Percentiles rank a stretch among this genome's conserved stretches.
Conservation (phyloP, 2,797 vertebrate species). For the Microchirus variegatus region DNA sequence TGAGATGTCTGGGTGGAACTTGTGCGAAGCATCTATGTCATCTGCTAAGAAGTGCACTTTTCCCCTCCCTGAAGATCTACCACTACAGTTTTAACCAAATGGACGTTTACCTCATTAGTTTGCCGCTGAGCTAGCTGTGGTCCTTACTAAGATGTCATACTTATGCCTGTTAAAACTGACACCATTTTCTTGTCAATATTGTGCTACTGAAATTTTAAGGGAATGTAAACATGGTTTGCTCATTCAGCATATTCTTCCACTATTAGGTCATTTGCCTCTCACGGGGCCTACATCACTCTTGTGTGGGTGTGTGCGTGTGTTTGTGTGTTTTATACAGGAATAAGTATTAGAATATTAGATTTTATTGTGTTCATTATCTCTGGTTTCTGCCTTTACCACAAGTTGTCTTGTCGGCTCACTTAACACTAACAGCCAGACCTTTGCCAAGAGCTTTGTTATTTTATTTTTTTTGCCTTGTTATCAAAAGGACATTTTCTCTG, state of each 20-base stretch:
- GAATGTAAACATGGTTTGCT: slow-evolving; percentile 68
- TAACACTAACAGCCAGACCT: slow-evolving; percentile 25
- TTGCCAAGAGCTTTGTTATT: slow-evolving; percentile 37
- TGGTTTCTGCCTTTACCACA: slow-evolving; percentile 43
- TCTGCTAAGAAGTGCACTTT: slow-evolving; percentile 88
- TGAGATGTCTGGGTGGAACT: slow-evolving; percentile 87
- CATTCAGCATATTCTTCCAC: slow-evolving; percentile 69
- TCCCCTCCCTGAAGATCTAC: slow-evolving; percentile 82
- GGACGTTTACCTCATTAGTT: slow-evolving; percentile 81
- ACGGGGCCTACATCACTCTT: slow-evolving; percentile 31
- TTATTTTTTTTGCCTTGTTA: slow-evolving; percentile 47
- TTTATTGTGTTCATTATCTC: slow-evolving; percentile 55
- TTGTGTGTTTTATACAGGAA: slow-evolving; percentile 55
- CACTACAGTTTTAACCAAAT: slow-evolving; percentile 84
- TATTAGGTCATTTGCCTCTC: slow-evolving; percentile 68
- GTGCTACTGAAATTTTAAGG: slow-evolving; percentile 60
- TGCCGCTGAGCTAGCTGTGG: slow-evolving; percentile 73
- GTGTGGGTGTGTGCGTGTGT: not conserved
- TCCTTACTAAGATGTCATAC: slow-evolving; percentile 70
- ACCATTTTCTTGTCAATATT: slow-evolving; percentile 69
- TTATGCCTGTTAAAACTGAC: slow-evolving; percentile 73
- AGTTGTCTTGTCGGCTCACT: slow-evolving; percentile 31
- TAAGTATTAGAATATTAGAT: slow-evolving; percentile 62
- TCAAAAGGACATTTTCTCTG: slow-evolving; percentile 55
- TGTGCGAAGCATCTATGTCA: slow-evolving; percentile 85